phyloP scores from a whole-genome alignment of 2,113 vertebrate genomes.

The Murina feae region DNA sequence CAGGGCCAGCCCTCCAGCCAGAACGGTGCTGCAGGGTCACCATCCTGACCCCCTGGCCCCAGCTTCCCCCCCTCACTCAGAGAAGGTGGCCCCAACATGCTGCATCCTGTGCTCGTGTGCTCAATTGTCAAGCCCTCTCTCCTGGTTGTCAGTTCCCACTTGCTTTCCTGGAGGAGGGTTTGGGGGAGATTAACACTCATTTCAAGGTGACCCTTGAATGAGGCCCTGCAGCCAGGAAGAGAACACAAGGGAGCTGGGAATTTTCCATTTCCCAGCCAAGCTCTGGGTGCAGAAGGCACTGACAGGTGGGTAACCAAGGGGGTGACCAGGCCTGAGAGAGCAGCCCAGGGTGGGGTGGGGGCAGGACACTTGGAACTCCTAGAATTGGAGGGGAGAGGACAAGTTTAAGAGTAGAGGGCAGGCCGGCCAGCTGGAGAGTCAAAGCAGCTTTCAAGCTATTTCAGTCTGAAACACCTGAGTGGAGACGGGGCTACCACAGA shows the following conservation, averaged over 20 bases:
- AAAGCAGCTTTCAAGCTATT: neutral
- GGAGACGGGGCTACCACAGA: neutral
- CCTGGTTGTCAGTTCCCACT: neutral
- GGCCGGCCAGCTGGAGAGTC: neutral
- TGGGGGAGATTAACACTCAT: slow-evolving; percentile 23
- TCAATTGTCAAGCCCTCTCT: neutral
- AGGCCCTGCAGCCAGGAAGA: slow-evolving; percentile 36
- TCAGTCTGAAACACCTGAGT: neutral
- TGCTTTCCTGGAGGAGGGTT: neutral
- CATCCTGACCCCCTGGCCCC: neutral
- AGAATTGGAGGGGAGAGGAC: neutral
- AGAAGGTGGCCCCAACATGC: neutral
- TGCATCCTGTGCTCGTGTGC: neutral
- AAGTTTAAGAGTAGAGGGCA: neutral
- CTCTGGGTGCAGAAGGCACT: slow-evolving; percentile 42
- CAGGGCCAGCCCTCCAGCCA: neutral
- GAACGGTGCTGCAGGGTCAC: neutral
- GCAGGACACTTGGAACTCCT: neutral
- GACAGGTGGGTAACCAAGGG: slow-evolving; percentile 37
- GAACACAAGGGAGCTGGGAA: slow-evolving; percentile 44
- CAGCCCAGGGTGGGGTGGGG: neutral
- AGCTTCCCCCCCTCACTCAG: neutral
- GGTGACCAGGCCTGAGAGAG: neutral
- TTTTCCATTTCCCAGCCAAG: slow-evolving; percentile 65
- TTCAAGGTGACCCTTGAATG: slow-evolving; percentile 67